Percentiles rank a stretch among this genome's conserved stretches.
Conservation (phyloP, 2,797 vertebrate genomes). For the Hydrolagus colliei region DNA sequence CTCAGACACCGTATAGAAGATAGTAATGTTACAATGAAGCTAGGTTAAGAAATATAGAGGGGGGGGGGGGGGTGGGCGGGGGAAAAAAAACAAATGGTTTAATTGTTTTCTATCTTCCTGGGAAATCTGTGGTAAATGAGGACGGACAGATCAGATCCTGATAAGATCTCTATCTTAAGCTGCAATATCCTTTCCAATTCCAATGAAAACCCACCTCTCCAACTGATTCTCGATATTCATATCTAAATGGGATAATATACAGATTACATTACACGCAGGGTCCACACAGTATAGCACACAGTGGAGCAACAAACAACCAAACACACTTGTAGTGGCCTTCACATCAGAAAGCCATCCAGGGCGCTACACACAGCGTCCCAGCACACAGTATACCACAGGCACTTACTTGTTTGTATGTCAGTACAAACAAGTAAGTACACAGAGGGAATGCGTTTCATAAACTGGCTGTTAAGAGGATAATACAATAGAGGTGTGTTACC, state of each 20-base stretch:
- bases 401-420: too few species aligned
- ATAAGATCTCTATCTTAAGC: not conserved
- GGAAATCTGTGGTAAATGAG: not conserved
- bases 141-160: not conserved
- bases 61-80: too few species aligned
- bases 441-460: too few species aligned
- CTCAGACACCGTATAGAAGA: not conserved
- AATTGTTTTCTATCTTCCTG: constrained; percentile 4
- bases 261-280: not conserved
- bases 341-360: too few species aligned
- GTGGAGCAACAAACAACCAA: too few species aligned
- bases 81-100: too few species aligned
- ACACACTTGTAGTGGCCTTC: too few species aligned
- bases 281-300: not conserved
- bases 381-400: too few species aligned
- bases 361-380: too few species aligned
- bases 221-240: not conserved
- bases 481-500: too few species aligned
- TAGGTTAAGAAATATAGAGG: not conserved
- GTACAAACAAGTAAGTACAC: too few species aligned
- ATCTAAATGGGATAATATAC: not conserved
- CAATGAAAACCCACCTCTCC: not conserved
- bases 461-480: too few species aligned
- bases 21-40: constrained; percentile 30
- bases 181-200: not conserved